A percentile compares a stretch with the other conserved stretches of the same genome.
phyloP scores from a whole-genome alignment of 2,797 vertebrate species.

The Acanthis flammea region DNA sequence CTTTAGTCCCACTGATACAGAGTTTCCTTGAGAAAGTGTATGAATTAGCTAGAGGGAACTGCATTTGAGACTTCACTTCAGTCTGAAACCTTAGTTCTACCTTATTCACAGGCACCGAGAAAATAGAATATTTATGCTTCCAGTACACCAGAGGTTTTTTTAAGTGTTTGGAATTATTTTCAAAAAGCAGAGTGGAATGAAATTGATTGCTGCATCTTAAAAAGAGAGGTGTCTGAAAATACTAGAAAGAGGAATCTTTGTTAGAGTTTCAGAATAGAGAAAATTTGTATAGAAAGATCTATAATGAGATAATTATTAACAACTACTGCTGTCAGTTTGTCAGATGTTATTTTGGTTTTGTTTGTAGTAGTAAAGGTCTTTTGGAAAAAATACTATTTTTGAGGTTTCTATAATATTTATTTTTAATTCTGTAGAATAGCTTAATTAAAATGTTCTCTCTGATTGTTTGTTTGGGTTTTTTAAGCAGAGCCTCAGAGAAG shows the following conservation, averaged over 20 bases:
- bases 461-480: not conserved
- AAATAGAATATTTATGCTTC: not conserved
- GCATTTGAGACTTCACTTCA: not conserved
- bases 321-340: not conserved
- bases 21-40: not conserved
- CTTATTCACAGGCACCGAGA: not conserved
- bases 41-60: not conserved
- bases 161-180: not conserved
- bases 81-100: not conserved
- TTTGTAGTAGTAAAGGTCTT: not conserved
- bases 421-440: not conserved
- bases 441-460: not conserved
- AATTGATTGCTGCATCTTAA: not conserved
- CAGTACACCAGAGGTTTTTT: not conserved
- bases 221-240: not conserved
- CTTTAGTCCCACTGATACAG: not conserved
- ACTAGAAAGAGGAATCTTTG: not conserved
- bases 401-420: not conserved
- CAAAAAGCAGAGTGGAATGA: not conserved
- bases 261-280: not conserved
- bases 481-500: conserved; percentile 71
- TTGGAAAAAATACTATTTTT: not conserved
- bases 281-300: not conserved
- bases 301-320: not conserved
- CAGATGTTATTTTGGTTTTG: not conserved